Evolutionary conservation across 1,140 invertebrate species (phyloP), one percentile per base, ranked within the genome.

Genomic region (Polypedilum vanderplanki): DNA sequence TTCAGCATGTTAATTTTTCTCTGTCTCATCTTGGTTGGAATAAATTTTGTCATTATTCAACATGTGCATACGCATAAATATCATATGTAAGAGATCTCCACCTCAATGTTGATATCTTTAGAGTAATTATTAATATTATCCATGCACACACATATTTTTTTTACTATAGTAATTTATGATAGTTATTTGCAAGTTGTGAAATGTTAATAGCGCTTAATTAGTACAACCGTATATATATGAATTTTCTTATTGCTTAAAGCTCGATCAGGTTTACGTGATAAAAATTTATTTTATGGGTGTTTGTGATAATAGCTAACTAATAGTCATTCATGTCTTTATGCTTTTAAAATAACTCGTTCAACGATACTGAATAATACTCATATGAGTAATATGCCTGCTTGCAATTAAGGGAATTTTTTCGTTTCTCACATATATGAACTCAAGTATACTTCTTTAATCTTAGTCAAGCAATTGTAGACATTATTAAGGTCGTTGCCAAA

Each of bases 121-220:
- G 15, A 57, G 46, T 15, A 57, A 57, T 57, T 57, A 57, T 57
- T 57, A 57, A n/a, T 57, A 57, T 57, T n/a, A 57, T 57, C 12
- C 46, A 57, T 57, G 46, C 12, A 33, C 24, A 33, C 5, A 33
- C n/a, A 57, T 57, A 57, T 57, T 57, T n/a, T 57, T 46, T 46
- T 46, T 46, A 9, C 9, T 41, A 46, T 46, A n/a, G n/a, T 57
- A 57, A 57, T 57, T 57, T 57, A 57, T 57, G 46, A 57, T 57
- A 57, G 46, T 57, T 57, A 57, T 57, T 57, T 57, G 46, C 46
- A 57, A 57, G 46, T 57, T 57, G n/a, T 57, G 46, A 57, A 57
- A 57, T 57, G 46, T 57, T 57, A 57, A 57, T 57, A 57, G 46
- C 15, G 46, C 46, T 57, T 57, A 57, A 57, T 57, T 57, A 57